Base-by-base conservation (phyloP, 2,797 vertebrate species). In the Dendrocincla fuliginosa region DNA sequence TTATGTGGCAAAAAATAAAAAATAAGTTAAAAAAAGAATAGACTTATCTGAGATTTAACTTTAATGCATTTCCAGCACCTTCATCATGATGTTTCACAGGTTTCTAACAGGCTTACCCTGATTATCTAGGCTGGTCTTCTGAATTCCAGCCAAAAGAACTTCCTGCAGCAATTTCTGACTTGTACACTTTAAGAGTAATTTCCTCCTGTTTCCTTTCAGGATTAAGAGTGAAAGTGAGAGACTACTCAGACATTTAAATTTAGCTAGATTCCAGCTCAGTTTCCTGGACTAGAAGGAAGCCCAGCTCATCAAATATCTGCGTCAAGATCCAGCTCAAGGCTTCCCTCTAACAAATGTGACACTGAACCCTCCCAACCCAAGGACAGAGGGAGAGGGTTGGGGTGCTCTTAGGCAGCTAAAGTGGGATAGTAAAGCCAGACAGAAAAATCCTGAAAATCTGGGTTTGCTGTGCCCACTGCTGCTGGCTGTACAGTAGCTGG, bases 1-100 rank as follows among this genome's bases (percentile, higher is more conserved):
- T 97, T 97, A 93, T 87, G 89, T 95, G 87, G 87, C 77, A 94
- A 91, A 89, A 90, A 44, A 16, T 10, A 81, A 82, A 90, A 80
- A 56, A 18, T 41, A 75, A 84, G 56, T 71, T 57, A 27, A 86
- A 87, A 90, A 68, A 87, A 20, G 55, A 76, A 52, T 9, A 84
- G 59, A 65, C 64, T 81, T 88, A 89, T 95, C 84, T 91, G 74
- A 6, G 85, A 94, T 91, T 96, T 76, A 82, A 87, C 67, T 94
- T 96, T 78, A 96, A 91, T 80, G 47, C 23, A 67, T 93, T 94
- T 92, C 53, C 42, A 89, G 75, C 65, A 84, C 39, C 59, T 93
- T 57, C 52, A 53, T 63, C 53, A 59, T 68, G 57, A 78, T 71
- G 11, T 89, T 93, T 86, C 75, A 59, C 12, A 74, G 47, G 53